Percentiles rank a stretch among this genome's conserved stretches.
These are phyloP conservation scores for Caenorhabditis latens DNA, from an alignment of 1,140 invertebrate genomes.

Conservation along the genomic window DNA sequence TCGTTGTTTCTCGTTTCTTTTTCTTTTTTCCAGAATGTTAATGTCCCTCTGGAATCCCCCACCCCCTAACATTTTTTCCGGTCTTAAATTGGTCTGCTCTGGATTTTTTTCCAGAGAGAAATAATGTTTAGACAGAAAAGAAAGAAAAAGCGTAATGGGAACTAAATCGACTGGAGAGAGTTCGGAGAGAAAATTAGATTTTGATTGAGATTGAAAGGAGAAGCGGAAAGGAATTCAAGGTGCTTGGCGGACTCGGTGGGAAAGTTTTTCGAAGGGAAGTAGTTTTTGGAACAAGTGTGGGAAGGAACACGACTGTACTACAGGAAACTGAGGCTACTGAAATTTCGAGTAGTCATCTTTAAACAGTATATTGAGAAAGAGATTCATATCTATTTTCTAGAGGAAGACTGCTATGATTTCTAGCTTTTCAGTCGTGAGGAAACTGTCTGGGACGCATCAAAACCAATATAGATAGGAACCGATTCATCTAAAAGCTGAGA, in stretches of 20 bases:
- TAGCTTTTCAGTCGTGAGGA: too few relatives aligned
- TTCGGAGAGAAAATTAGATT: background rate
- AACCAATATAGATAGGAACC: too few relatives aligned
- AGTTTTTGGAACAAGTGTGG: background rate
- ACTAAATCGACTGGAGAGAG: background rate
- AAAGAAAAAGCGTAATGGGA: background rate
- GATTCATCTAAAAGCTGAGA: too few relatives aligned
- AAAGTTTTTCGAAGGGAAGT: background rate
- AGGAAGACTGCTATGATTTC: too few relatives aligned
- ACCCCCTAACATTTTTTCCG: too few relatives aligned
- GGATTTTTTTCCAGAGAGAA: constrained; percentile 6
- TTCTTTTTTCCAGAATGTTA: background rate
- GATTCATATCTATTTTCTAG: too few relatives aligned
- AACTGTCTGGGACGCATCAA: too few relatives aligned
- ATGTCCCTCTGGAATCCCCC: too few relatives aligned
- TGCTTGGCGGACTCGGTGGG: background rate
- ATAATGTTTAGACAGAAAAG: background rate
- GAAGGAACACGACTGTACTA: too few relatives aligned
- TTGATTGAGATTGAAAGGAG: background rate
- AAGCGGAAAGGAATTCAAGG: background rate
- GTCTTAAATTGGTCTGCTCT: constrained; percentile 4
- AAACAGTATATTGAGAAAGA: too few relatives aligned
- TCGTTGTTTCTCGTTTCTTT: background rate
- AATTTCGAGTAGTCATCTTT: too few relatives aligned
- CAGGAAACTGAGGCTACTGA: too few relatives aligned